These are phyloP conservation scores for Charanyca ferruginea DNA, from an alignment of 2,888 invertebrate genomes.

Conservation along the genomic window DNA sequence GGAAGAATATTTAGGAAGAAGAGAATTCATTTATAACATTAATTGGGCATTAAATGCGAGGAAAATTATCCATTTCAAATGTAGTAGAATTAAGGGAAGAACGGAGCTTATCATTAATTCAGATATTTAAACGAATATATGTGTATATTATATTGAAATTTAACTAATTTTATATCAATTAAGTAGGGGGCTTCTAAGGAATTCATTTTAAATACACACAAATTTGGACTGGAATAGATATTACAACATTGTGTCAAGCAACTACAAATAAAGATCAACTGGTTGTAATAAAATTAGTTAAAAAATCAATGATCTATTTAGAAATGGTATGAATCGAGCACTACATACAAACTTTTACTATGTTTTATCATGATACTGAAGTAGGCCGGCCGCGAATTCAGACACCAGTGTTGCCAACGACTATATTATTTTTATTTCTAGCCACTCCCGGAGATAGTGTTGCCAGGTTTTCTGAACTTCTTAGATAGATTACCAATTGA, in stretches of 20 bases:
- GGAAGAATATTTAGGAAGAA: conserved; percentile 19
- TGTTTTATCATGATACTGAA: conserved; percentile 39
- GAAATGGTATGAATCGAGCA: conserved; percentile 47
- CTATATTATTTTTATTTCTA: conserved; percentile 2
- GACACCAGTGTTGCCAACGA: conserved; percentile 33
- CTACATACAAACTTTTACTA: conserved; percentile 50
- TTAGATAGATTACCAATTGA: background rate
- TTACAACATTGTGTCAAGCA: too few relatives aligned
- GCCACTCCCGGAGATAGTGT: conserved; percentile 4
- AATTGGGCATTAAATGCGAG: conserved; percentile 18
- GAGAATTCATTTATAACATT: conserved; percentile 7
- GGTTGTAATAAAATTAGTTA: conserved; percentile 22
- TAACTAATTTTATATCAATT: conserved; percentile 26
- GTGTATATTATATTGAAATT: conserved; percentile 37
- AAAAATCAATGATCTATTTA: conserved; percentile 20
- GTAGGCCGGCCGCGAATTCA: conserved; percentile 59
- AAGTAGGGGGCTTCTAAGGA: too few relatives aligned
- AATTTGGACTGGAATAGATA: too few relatives aligned
- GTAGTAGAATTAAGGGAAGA: too few relatives aligned
- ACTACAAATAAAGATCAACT: too few relatives aligned
- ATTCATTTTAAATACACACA: too few relatives aligned
- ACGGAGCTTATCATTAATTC: conserved; percentile 42
- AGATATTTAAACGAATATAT: conserved; percentile 43
- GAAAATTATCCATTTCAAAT: conserved; percentile 3
- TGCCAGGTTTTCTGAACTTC: conserved; percentile 16